phyloP scores from a whole-genome alignment of 2,888 invertebrate genomes.

The Aromia moschata region DNA sequence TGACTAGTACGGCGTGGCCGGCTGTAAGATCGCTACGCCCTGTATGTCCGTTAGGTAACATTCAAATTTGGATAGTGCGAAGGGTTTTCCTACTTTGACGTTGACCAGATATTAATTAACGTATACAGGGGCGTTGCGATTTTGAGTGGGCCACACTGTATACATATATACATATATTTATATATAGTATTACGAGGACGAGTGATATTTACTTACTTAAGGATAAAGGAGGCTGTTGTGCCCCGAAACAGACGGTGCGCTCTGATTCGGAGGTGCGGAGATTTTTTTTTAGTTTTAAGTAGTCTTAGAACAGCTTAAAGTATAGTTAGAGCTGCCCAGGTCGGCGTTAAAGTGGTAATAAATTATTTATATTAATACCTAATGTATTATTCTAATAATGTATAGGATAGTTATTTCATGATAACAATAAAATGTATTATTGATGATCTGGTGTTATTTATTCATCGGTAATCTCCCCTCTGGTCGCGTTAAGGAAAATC shows the following conservation, averaged over 20 bases:
- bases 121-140: too few species aligned
- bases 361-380: constrained; percentile 46
- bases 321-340: constrained; percentile 32
- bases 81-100: too few species aligned
- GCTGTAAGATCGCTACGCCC: too few species aligned
- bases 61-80: too few species aligned
- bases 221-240: constrained; percentile 48
- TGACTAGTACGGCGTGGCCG: too few species aligned
- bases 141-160: too few species aligned
- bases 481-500: too few species aligned
- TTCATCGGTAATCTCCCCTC: too few species aligned
- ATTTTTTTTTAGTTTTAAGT: constrained; percentile 27
- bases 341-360: constrained; percentile 32
- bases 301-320: constrained; percentile 36
- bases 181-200: constrained; percentile 46
- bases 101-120: too few species aligned
- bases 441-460: too few species aligned
- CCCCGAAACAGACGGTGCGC: constrained; percentile 1
- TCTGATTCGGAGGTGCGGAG: constrained; percentile 18
- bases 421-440: constrained; percentile 45
- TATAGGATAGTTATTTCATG: constrained; percentile 52
- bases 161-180: too few species aligned
- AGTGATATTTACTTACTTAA: constrained; percentile 53
- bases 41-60: too few species aligned
- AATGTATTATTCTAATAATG: constrained; percentile 48